phyloP scores from a whole-genome alignment of 2,797 vertebrate species.

The Sphenodon punctatus region DNA sequence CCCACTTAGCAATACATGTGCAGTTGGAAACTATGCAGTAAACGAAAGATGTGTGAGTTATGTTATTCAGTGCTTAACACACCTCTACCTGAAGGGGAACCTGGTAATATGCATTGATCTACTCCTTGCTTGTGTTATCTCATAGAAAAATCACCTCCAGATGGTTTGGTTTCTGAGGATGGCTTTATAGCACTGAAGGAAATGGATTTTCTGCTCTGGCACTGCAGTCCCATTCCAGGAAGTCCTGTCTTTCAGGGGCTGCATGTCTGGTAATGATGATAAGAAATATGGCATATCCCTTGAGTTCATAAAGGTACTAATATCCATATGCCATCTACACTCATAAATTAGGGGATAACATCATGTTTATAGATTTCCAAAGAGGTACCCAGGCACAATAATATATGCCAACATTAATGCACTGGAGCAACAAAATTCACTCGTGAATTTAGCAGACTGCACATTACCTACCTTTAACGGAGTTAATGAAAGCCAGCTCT shows the following conservation, averaged over 20 bases:
- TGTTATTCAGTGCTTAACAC: not conserved
- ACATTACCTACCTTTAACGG: not conserved
- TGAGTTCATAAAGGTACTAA: not conserved
- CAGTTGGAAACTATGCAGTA: not conserved
- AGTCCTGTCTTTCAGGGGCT: not conserved
- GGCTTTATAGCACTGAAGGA: not conserved
- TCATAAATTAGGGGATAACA: not conserved
- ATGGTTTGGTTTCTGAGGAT: constrained; percentile 8
- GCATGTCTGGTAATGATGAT: not conserved
- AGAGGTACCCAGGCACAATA: not conserved
- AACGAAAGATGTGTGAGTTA: not conserved
- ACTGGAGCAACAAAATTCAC: not conserved
- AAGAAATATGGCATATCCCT: not conserved
- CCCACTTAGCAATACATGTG: not conserved
- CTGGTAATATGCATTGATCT: not conserved
- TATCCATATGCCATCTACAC: not conserved
- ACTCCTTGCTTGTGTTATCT: no score
- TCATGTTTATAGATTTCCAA: not conserved
- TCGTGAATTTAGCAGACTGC: not conserved
- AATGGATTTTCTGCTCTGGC: not conserved
- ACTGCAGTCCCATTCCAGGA: not conserved
- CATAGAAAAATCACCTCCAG: no score
- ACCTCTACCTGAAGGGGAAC: not conserved
- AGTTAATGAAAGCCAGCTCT: not conserved
- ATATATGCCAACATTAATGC: not conserved